These are phyloP conservation scores for Haliclona indistincta DNA, from an alignment of 37 sponge, comb jelly and placozoan species.

Conservation along the genomic window DNA sequence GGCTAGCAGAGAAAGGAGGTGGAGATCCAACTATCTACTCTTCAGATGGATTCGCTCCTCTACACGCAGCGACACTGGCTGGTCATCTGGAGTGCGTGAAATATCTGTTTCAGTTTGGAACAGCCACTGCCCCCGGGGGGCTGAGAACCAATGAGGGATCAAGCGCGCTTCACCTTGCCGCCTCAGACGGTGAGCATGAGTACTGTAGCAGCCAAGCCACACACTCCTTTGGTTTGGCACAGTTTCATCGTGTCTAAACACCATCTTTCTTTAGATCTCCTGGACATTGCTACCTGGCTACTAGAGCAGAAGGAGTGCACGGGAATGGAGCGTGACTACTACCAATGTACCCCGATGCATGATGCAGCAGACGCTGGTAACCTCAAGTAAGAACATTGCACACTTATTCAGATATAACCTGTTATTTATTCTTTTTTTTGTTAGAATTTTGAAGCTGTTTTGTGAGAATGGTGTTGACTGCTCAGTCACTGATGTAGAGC, in stretches of 20 bases:
- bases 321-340: slow-evolving; percentile 81
- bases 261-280: slow-evolving; percentile 42
- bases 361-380: slow-evolving; percentile 87
- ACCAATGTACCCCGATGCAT: slow-evolving; percentile 75
- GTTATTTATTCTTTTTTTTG: background rate
- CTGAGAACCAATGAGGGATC: slow-evolving; percentile 73
- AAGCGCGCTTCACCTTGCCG: slow-evolving; percentile 75
- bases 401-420: background rate
- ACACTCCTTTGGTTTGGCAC: background rate
- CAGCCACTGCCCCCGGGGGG: slow-evolving; percentile 63
- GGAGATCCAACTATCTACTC: slow-evolving; percentile 76
- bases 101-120: slow-evolving; percentile 81
- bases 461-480: slow-evolving; percentile 50
- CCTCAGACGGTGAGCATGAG: slow-evolving; percentile 62
- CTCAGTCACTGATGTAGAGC: slow-evolving; percentile 39
- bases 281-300: slow-evolving; percentile 66
- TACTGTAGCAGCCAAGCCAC: background rate
- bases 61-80: slow-evolving; percentile 80
- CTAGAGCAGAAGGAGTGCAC: slow-evolving; percentile 53
- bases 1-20: slow-evolving; percentile 87
- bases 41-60: slow-evolving; percentile 58
- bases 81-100: slow-evolving; percentile 77
- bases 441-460: slow-evolving; percentile 44
- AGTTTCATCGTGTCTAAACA: background rate
- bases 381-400: slow-evolving; percentile 44